Base-by-base conservation (phyloP, 2,113 vertebrate species). In the Struthio camelus region DNA sequence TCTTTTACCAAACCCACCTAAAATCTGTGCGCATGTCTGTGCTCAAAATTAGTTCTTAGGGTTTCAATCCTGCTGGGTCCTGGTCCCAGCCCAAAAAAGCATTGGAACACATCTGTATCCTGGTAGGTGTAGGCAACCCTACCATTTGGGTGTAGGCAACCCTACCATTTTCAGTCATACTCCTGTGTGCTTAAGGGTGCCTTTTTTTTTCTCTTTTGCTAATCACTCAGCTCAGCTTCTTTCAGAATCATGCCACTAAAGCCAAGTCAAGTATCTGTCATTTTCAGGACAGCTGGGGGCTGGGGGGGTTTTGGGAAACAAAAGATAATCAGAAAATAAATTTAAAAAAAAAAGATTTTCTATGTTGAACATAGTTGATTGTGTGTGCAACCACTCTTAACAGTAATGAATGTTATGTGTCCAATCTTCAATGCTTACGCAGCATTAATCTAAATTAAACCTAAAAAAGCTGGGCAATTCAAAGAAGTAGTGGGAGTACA, bases 361-460 rank as follows among this genome's bases (percentile, higher is more conserved):
- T 71, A 2, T 67, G 32, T 90, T 90, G 92, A 90, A 77, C 7
- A 3, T 59, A 20, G 34, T 22, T 64, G 56, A 82, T 25, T 71
- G 65, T 77, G 28, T 75, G 38, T 66, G 42, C 61, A 81, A 42
- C 38, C 34, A 32, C 81, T 93, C 87, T 67, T 80, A 83, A 67
- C n/a, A 59, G 11, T 89, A 88, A 82, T 6, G 24, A 30, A 58
- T 92, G 58, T 83, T 85, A 34, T 14, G 4, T 82, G 58, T 85
- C 59, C 13, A 64, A 12, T 59, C 58, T 77, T 89, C 86, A 67
- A 48, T 54, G 40, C 69, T 30, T 85, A 30, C 51, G 20, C 75
- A 83, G 64, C 71, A 87, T 51, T 85, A 83, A 66, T 90, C 46
- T 88, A 93, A 93, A 94, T 94, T 91, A 96, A 90, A 76, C 15